Evolutionary conservation across 2,797 vertebrate genomes (phyloP).

Genomic region (Neosilurus mollespiculum): DNA sequence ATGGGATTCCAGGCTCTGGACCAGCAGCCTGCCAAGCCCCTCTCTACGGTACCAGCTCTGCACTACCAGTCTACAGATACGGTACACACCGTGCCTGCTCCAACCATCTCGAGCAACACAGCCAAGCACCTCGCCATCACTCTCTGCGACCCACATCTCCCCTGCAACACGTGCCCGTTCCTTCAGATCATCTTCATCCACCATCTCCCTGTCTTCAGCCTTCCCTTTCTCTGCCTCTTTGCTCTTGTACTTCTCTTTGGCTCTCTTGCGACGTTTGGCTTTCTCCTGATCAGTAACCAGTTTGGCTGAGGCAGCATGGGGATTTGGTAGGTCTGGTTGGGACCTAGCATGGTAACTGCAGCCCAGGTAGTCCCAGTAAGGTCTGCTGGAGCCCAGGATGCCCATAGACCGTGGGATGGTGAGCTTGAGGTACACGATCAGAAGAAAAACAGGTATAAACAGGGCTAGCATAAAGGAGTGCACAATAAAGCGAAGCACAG

Average conservation of each 20-base stretch:
- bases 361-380: slow-evolving; percentile 78
- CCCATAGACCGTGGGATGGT: slow-evolving; percentile 80
- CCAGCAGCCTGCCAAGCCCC: slow-evolving; percentile 78
- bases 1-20: slow-evolving; percentile 77
- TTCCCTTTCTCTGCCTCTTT: slow-evolving; percentile 43
- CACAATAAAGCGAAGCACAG: slow-evolving; percentile 81
- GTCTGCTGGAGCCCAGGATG: slow-evolving; percentile 73
- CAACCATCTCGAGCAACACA: slow-evolving; percentile 77
- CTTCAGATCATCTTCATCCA: slow-evolving; percentile 64
- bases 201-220: slow-evolving; percentile 59
- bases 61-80: slow-evolving; percentile 79
- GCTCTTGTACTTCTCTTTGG: slow-evolving; percentile 50
- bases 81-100: slow-evolving; percentile 52
- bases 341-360: slow-evolving; percentile 69
- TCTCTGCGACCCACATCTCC: slow-evolving; percentile 83
- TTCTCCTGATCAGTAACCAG: slow-evolving; percentile 59
- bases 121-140: slow-evolving; percentile 79
- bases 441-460: slow-evolving; percentile 81
- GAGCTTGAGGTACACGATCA: slow-evolving; percentile 81
- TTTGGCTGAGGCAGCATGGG: slow-evolving; percentile 59
- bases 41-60: slow-evolving; percentile 82
- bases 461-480: slow-evolving; percentile 86
- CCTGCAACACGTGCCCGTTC: slow-evolving; percentile 68
- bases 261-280: slow-evolving; percentile 60
- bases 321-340: slow-evolving; percentile 70